Evolutionary conservation across 2,113 vertebrate genomes (phyloP).

Genomic region (Pachycephala philippinensis): DNA sequence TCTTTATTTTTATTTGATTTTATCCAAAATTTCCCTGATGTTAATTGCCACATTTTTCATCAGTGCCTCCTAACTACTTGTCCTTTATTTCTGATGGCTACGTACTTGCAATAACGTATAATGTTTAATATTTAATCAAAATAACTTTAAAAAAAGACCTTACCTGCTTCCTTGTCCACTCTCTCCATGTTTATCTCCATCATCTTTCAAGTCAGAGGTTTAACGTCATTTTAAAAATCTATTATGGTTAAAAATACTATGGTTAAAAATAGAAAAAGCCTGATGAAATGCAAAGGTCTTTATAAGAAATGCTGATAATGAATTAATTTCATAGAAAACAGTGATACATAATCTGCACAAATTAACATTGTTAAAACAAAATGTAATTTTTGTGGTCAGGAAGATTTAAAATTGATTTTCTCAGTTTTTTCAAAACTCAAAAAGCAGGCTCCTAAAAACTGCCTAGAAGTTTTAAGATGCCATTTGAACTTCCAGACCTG

Average conservation of each 20-base stretch:
- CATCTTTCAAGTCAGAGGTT: not conserved
- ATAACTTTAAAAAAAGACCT: not conserved
- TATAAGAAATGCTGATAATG: not conserved
- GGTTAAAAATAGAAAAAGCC: not conserved
- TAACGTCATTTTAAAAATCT: not conserved
- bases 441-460: not conserved
- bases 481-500: not conserved
- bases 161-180: not conserved
- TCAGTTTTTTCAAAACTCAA: not conserved
- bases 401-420: not conserved
- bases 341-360: not conserved
- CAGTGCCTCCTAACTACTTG: not conserved
- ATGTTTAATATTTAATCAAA: not conserved
- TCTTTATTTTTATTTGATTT: not conserved
- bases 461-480: not conserved
- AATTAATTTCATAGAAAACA: not conserved
- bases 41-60: not conserved
- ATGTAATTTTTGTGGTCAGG: not conserved
- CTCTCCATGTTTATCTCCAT: not conserved
- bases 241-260: not conserved
- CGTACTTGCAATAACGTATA: not conserved
- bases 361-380: not conserved
- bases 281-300: not conserved
- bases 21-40: not conserved
- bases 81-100: not conserved